Percentiles rank a stretch among this genome's conserved stretches.
Evolutionary conservation across 1,140 invertebrate species (phyloP).

Genomic region (Rhagoletis pomonella): DNA sequence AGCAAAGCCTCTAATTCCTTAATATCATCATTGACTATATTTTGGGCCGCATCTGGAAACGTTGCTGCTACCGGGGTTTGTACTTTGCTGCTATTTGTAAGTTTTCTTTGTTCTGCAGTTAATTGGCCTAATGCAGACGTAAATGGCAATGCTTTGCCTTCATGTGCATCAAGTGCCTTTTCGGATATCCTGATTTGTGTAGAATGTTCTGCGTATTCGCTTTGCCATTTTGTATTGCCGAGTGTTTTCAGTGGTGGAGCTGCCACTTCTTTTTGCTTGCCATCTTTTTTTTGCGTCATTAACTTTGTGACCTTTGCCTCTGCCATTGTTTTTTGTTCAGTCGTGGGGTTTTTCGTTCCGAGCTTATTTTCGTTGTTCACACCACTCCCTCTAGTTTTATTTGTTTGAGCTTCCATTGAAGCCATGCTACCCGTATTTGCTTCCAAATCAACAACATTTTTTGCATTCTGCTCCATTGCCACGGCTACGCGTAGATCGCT

Average conservation of each 20-base stretch:
- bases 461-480: constrained; percentile 61
- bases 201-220: background rate
- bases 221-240: background rate
- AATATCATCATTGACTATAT: background rate
- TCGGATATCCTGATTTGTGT: background rate
- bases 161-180: background rate
- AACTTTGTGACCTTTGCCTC: background rate
- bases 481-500: constrained; percentile 65
- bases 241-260: background rate
- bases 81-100: background rate
- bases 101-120: background rate
- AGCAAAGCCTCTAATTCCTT: constrained; percentile 64
- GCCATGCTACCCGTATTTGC: background rate
- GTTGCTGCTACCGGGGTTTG: background rate
- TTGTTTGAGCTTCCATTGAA: background rate
- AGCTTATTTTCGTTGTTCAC: too few relatives aligned
- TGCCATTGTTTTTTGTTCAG: background rate
- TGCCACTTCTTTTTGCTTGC: background rate
- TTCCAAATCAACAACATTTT: constrained; percentile 15
- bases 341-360: too few relatives aligned
- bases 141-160: background rate
- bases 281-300: background rate
- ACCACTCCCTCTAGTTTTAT: too few relatives aligned
- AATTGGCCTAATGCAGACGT: background rate
- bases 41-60: background rate